These are phyloP conservation scores for Chauna torquata DNA, from an alignment of 2,113 vertebrate genomes.

Conservation along the genomic window DNA sequence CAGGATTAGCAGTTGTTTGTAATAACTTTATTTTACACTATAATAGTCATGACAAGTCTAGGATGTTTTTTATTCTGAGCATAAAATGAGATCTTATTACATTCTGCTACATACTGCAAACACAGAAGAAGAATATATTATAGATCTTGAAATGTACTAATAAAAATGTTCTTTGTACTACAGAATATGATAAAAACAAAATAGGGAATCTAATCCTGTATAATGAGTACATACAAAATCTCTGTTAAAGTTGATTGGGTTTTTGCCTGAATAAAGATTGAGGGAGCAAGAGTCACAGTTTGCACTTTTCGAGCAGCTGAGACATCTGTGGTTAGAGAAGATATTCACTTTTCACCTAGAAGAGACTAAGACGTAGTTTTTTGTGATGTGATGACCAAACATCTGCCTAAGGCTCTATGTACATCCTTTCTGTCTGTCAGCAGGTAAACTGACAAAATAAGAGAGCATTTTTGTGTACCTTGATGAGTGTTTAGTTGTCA, in stretches of 20 bases:
- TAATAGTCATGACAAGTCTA: background rate
- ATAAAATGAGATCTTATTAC: background rate
- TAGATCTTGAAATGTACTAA: background rate
- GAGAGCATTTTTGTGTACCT: background rate
- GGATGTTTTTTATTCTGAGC: background rate
- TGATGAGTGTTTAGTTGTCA: background rate
- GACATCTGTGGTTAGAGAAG: background rate
- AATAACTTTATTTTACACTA: constrained; percentile 41
- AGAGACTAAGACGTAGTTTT: background rate
- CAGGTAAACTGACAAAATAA: constrained; percentile 46
- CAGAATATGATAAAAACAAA: background rate
- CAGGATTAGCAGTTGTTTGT: constrained; percentile 5
- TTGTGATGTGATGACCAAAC: background rate
- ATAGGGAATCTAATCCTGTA: background rate
- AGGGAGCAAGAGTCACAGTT: background rate
- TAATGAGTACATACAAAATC: background rate
- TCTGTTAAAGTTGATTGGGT: background rate
- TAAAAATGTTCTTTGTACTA: background rate
- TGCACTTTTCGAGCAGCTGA: background rate
- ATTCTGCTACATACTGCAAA: constrained; percentile 1
- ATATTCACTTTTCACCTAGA: background rate
- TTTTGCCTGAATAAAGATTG: background rate
- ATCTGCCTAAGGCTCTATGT: background rate
- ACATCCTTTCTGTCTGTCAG: background rate
- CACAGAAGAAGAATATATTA: background rate